These are phyloP conservation scores for Drosophila asahinai DNA, from an alignment of 1,140 invertebrate species.

Conservation along the genomic window DNA sequence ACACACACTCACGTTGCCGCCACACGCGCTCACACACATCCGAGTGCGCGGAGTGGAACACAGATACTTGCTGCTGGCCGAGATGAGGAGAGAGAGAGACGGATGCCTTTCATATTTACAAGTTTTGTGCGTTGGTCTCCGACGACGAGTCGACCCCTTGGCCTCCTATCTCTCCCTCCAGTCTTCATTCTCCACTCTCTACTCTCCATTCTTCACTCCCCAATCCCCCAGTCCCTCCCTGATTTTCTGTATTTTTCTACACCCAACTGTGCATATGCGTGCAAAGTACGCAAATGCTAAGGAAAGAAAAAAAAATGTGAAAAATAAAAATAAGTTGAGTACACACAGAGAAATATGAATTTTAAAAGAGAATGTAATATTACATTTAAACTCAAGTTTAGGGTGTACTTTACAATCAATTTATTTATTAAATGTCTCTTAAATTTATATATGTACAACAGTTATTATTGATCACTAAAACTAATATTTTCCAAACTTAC, in stretches of 20 bases:
- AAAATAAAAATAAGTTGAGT: conserved; percentile 65
- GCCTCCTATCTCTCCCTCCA: conserved; percentile 14
- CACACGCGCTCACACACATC: conserved; percentile 41
- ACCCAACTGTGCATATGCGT: conserved; percentile 29
- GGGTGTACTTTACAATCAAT: not conserved
- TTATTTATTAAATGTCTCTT: not conserved
- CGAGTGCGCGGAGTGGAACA: not conserved
- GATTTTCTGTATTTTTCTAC: conserved; percentile 20
- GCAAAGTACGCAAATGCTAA: conserved; percentile 54
- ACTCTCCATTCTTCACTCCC: conserved; percentile 1
- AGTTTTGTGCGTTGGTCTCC: conserved; percentile 70
- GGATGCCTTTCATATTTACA: conserved; percentile 59
- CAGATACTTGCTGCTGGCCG: conserved; percentile 8
- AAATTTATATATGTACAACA: not conserved
- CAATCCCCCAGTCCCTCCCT: not conserved
- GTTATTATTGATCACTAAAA: not conserved
- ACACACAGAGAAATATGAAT: conserved; percentile 40
- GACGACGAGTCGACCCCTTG: conserved; percentile 23
- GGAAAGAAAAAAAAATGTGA: conserved; percentile 21
- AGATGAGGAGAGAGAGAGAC: not conserved
- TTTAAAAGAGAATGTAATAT: not conserved
- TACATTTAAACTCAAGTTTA: not conserved
- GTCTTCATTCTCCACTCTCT: not conserved
- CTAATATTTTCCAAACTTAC: no score
- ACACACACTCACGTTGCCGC: conserved; percentile 36